A percentile compares a stretch with the other conserved stretches of the same genome.
phyloP scores from a whole-genome alignment of 2,888 invertebrate genomes.

The Malthinus flaveolus region DNA sequence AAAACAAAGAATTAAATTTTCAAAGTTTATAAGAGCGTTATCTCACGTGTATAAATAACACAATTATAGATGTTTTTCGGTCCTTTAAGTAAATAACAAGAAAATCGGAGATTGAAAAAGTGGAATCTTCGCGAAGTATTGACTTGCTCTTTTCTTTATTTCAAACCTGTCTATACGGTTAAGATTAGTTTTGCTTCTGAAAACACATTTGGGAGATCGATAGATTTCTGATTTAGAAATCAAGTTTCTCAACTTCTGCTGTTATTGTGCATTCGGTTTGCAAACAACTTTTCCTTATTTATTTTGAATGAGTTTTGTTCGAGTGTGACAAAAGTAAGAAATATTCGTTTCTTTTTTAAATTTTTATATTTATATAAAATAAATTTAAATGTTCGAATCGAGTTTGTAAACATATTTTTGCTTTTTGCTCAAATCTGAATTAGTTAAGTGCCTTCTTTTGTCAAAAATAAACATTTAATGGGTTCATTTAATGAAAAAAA shows the following conservation, averaged over 20 bases:
- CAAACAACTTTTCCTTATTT: neutral
- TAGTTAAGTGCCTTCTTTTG: neutral
- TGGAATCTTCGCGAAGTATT: conserved; percentile 1
- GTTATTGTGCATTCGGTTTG: neutral
- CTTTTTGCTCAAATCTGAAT: neutral
- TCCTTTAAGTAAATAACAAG: neutral
- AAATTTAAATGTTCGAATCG: neutral
- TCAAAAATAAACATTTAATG: neutral
- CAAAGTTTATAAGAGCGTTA: too few species aligned
- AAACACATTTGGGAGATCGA: conserved; percentile 5
- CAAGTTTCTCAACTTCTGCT: neutral
- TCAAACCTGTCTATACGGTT: conserved; percentile 5
- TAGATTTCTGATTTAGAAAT: conserved; percentile 8
- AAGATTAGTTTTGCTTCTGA: conserved; percentile 8
- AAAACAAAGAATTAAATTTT: too few species aligned
- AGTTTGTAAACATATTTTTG: neutral
- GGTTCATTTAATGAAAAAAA: neutral
- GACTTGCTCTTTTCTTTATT: conserved; percentile 6
- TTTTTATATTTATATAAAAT: neutral
- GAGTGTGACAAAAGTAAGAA: neutral
- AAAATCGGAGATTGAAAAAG: neutral
- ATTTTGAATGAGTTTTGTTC: conserved; percentile 1
- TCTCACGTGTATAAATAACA: too few species aligned
- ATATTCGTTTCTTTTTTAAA: neutral
- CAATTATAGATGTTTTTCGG: too few species aligned